Percentiles rank a stretch among this genome's conserved stretches.
Conservation (phyloP, 2,113 vertebrate genomes). For the Rhinoderma darwinii region DNA sequence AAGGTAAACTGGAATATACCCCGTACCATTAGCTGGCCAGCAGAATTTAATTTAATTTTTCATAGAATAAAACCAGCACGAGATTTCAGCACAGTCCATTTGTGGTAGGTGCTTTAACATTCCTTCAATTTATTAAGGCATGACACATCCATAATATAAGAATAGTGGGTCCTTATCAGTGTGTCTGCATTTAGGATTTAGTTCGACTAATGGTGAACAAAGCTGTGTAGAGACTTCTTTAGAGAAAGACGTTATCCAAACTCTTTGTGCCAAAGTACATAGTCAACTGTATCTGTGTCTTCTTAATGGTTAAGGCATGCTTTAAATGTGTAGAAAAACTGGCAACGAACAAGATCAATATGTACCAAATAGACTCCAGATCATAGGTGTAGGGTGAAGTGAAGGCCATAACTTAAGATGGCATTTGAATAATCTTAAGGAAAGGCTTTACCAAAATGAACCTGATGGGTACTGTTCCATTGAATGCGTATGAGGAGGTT, state of each 20-base stretch:
- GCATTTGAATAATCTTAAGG: not conserved
- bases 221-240: conserved; percentile 11
- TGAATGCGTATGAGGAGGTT: not conserved
- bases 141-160: not conserved
- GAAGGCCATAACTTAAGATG: not conserved
- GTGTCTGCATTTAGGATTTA: not conserved
- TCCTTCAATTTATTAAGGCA: not conserved
- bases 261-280: not conserved
- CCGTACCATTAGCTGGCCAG: conserved; percentile 38
- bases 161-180: not conserved
- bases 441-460: too few relatives aligned
- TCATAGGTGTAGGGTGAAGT: not conserved
- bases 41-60: conserved; percentile 36
- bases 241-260: not conserved
- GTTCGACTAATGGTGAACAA: conserved; percentile 13
- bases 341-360: not conserved
- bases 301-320: conserved; percentile 4
- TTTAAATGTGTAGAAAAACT: not conserved
- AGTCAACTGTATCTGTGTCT: not conserved
- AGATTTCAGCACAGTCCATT: conserved; percentile 46
- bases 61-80: conserved; percentile 43
- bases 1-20: not conserved
- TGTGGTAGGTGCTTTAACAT: conserved; percentile 2
- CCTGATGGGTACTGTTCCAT: too few relatives aligned
- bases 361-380: not conserved